Percentiles rank a stretch among this genome's conserved stretches.
Conservation (phyloP, 2,113 vertebrate species). For the Stictonetta naevosa region DNA sequence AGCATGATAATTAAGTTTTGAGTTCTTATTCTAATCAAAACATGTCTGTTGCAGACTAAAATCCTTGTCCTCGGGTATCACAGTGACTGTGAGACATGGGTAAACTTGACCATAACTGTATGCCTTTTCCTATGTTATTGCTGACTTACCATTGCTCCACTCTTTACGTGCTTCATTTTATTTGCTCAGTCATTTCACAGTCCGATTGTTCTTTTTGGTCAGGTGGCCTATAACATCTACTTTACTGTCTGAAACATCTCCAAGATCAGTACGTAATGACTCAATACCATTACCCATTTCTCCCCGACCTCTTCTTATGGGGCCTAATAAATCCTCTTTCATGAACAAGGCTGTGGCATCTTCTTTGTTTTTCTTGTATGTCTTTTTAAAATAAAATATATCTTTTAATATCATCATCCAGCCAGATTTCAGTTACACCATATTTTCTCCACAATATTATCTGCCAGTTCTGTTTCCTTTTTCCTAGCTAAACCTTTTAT, state of each 20-base stretch:
- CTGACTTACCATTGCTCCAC: background rate
- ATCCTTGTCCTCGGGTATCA: background rate
- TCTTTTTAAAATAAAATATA: slow-evolving; percentile 31
- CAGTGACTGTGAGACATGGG: background rate
- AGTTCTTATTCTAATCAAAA: background rate
- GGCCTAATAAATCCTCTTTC: slow-evolving; percentile 48
- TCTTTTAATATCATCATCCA: slow-evolving; percentile 27
- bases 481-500: slow-evolving; percentile 10
- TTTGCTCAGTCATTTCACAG: slow-evolving; percentile 65
- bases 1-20: background rate
- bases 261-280: slow-evolving; percentile 40
- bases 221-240: slow-evolving; percentile 56
- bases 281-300: slow-evolving; percentile 19
- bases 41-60: background rate
- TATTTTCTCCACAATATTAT: slow-evolving; percentile 22
- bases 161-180: slow-evolving; percentile 28
- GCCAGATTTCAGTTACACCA: background rate
- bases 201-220: slow-evolving; percentile 59
- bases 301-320: slow-evolving; percentile 25
- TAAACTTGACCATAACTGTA: background rate
- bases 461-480: background rate
- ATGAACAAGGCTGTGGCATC: slow-evolving; percentile 12
- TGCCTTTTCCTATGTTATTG: background rate
- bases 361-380: background rate
- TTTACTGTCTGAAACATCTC: slow-evolving; percentile 68